Conservation (phyloP, 2,113 vertebrate genomes). For the Anser brachyrhynchus region DNA sequence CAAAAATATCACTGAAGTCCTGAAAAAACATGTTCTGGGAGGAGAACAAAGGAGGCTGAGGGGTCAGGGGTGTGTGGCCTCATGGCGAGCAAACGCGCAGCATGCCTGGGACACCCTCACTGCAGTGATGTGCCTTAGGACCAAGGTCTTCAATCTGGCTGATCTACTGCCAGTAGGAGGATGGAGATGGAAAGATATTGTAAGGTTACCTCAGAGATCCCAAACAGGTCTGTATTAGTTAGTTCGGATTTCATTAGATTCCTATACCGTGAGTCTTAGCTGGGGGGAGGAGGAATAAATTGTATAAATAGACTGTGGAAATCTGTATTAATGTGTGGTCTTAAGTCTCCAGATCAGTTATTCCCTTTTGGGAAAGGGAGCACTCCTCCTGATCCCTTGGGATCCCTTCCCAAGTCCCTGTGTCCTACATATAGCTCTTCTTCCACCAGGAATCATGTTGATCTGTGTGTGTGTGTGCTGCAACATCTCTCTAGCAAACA, state of each 20-base stretch:
- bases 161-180: rapidly evolving
- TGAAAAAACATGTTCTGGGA: not conserved
- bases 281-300: not conserved
- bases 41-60: not conserved
- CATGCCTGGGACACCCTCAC: too few relatives aligned
- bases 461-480: not conserved
- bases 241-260: not conserved
- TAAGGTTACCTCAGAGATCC: not conserved
- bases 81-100: not conserved
- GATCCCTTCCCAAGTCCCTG: not conserved
- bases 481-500: not conserved
- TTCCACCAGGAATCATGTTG: not conserved
- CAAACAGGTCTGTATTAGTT: not conserved
- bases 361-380: not conserved
- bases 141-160: too few relatives aligned
- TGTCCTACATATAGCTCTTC: not conserved
- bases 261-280: not conserved
- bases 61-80: not conserved
- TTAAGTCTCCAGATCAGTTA: not conserved
- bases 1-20: not conserved
- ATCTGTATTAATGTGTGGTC: too few relatives aligned
- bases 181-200: not conserved
- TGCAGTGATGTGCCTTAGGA: not conserved
- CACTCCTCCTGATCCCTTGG: not conserved
- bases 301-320: not conserved